These are phyloP conservation scores for Etheostoma nigrum DNA, from an alignment of 2,797 vertebrate genomes.

Conservation along the genomic window DNA sequence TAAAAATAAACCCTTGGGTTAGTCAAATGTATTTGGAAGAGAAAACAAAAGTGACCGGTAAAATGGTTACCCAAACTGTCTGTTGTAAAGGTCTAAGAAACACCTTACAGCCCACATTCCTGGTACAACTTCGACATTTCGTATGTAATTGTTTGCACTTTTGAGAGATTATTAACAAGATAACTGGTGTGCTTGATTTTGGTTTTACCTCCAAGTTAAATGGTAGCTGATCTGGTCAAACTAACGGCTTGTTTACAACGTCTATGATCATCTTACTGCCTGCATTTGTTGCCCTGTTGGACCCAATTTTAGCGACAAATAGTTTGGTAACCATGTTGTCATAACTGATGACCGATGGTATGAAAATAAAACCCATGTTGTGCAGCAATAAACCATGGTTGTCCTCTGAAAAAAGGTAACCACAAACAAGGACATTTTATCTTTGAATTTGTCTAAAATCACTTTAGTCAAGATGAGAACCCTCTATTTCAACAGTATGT, in stretches of 20 bases:
- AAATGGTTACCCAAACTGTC: not conserved
- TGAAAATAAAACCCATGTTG: not conserved
- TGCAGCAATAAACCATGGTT: not conserved
- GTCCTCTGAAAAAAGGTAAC: not conserved
- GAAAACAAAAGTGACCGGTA: not conserved
- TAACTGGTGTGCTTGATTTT: not conserved
- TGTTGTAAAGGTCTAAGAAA: not conserved
- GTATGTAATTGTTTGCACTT: rapidly evolving
- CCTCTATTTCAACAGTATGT: not conserved
- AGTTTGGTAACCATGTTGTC: not conserved
- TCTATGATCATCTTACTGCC: not conserved
- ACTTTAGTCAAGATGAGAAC: not conserved
- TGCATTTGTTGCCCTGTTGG: no score
- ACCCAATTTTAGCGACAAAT: not conserved
- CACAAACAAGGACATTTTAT: not conserved
- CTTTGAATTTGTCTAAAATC: constrained; percentile 8
- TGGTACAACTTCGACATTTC: not conserved
- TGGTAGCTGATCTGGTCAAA: not conserved
- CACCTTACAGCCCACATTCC: not conserved
- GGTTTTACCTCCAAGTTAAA: not conserved
- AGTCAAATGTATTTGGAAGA: not conserved
- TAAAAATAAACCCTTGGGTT: not conserved
- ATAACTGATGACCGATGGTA: not conserved
- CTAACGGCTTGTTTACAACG: not conserved
- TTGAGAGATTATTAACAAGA: not conserved